A percentile compares a stretch with the other conserved stretches of the same genome.
Conservation (phyloP, 2,888 invertebrate genomes). For the Sarcophaga subvicina region DNA sequence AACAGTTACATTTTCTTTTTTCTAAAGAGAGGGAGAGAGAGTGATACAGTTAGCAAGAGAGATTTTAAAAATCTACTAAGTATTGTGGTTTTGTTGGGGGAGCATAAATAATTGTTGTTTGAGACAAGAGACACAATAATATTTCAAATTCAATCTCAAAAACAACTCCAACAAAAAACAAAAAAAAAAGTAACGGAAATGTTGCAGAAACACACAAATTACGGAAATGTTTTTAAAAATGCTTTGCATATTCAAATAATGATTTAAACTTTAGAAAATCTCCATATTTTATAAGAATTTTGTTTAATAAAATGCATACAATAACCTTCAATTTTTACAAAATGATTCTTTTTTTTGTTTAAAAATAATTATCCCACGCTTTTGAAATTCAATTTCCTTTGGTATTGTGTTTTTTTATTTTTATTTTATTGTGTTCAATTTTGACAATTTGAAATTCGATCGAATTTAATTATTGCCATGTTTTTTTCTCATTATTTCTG, state of each 20-base stretch:
- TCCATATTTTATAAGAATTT: constrained; percentile 32
- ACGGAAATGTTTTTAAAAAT: constrained; percentile 8
- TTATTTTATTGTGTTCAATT: constrained; percentile 54
- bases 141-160: neutral
- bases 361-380: constrained; percentile 56
- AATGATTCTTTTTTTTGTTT: neutral
- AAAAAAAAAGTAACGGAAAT: constrained; percentile 63
- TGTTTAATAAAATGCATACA: constrained; percentile 51
- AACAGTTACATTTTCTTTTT: neutral
- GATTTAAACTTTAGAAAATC: constrained; percentile 48
- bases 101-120: neutral
- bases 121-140: constrained; percentile 24
- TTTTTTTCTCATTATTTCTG: constrained; percentile 19
- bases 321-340: constrained; percentile 58
- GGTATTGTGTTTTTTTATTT: neutral
- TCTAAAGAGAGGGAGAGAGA: neutral
- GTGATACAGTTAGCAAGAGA: neutral
- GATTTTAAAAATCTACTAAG: neutral
- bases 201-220: neutral
- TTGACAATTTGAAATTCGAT: constrained; percentile 67
- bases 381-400: constrained; percentile 49
- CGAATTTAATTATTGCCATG: constrained; percentile 64
- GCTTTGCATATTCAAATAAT: neutral
- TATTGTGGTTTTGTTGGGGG: neutral
- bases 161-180: neutral